Percentiles rank a stretch among this genome's conserved stretches.
phyloP scores from a whole-genome alignment of 92 coral and sea anemone genomes.

The Metridium senile region DNA sequence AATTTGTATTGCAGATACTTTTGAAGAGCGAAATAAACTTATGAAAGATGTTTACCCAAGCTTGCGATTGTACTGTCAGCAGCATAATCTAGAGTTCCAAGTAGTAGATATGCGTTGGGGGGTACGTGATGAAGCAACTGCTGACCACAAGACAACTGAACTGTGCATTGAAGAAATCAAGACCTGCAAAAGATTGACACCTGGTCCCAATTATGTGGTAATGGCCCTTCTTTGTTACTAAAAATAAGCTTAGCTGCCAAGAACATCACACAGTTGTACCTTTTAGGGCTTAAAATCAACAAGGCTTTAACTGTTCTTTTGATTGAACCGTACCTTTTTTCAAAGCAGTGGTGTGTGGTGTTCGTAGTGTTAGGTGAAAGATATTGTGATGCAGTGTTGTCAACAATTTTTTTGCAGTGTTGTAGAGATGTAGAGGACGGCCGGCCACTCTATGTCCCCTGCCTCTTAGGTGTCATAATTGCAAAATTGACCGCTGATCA shows the following conservation, averaged over 20 bases:
- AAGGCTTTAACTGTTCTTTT: too few species aligned
- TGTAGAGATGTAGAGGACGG: too few species aligned
- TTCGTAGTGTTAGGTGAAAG: too few species aligned
- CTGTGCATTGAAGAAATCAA: constrained; percentile 77
- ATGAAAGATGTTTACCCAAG: constrained; percentile 89
- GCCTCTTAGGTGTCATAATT: too few species aligned
- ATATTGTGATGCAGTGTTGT: not conserved
- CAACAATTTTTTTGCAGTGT: too few species aligned
- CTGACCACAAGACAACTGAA: constrained; percentile 90
- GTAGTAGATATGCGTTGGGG: constrained; percentile 97
- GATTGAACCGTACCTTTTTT: not conserved
- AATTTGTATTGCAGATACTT: constrained; percentile 25
- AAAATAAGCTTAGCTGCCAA: not conserved
- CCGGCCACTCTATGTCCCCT: too few species aligned
- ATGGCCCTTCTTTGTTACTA: not conserved
- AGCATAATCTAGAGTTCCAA: constrained; percentile 83
- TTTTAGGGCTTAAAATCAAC: not conserved
- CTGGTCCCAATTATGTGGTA: constrained; percentile 90
- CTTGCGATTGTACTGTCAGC: constrained; percentile 82
- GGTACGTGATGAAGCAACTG: constrained; percentile 86
- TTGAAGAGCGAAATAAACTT: constrained; percentile 78
- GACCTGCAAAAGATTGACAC: constrained; percentile 80
- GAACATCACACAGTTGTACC: not conserved
- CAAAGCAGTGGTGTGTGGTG: not conserved
- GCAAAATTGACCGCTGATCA: too few species aligned